Conservation (phyloP, 2,113 vertebrate genomes). For the Anhinga anhinga region DNA sequence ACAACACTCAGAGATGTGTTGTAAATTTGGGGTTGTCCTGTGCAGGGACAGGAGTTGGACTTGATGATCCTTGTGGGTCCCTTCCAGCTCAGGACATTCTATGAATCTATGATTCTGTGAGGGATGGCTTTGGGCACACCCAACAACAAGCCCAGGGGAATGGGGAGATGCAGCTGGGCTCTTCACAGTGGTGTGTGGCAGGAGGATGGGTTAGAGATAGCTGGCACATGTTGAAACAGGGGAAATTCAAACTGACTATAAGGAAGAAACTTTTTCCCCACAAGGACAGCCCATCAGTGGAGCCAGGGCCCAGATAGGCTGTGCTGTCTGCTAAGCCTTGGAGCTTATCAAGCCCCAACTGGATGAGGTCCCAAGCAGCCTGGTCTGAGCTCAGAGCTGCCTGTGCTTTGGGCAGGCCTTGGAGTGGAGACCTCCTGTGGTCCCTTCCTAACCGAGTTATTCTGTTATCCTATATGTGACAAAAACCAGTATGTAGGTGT, state of each 20-base stretch:
- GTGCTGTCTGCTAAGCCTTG: no score
- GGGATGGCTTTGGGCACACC: background rate
- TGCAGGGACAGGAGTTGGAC: no score
- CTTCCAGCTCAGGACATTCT: no score
- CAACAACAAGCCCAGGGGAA: background rate
- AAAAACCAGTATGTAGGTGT: background rate
- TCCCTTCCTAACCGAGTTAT: background rate
- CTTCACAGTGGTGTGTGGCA: background rate
- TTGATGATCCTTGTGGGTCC: no score
- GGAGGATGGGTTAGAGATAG: background rate
- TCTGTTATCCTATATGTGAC: background rate
- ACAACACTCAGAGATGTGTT: no score
- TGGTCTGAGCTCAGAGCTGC: background rate
- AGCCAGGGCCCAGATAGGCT: accelerated
- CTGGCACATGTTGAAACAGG: background rate
- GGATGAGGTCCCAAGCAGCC: background rate
- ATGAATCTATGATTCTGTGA: no score
- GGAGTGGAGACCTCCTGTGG: background rate
- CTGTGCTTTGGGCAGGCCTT: background rate
- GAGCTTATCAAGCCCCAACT: background rate
- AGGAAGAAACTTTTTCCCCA: background rate
- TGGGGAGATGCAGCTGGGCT: no score
- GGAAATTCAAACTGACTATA: background rate
- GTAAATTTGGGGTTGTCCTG: no score
- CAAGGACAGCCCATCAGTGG: background rate